Conservation (phyloP, 2,113 vertebrate species). For the Charina bottae region DNA sequence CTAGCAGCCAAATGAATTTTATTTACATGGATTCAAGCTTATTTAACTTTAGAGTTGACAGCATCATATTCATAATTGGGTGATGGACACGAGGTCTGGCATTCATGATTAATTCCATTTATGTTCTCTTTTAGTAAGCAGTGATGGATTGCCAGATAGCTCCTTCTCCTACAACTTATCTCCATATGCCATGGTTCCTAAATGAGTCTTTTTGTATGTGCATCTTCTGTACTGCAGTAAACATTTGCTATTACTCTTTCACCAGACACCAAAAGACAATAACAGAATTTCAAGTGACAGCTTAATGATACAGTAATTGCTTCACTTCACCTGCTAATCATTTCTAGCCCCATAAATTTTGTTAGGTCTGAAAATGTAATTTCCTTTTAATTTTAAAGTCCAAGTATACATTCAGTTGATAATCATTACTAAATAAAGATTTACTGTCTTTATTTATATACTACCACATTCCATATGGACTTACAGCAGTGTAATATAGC, state of each 20-base stretch:
- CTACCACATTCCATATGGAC: neutral
- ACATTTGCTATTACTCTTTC: constrained; percentile 38
- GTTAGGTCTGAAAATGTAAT: constrained; percentile 14
- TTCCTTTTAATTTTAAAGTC: constrained; percentile 43
- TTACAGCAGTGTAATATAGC: neutral
- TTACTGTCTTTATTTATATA: neutral
- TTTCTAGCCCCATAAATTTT: constrained; percentile 36
- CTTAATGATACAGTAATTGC: constrained; percentile 51
- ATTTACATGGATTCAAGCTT: neutral
- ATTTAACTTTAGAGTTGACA: neutral
- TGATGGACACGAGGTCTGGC: neutral
- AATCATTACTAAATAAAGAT: constrained; percentile 38
- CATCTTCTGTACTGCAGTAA: constrained; percentile 18
- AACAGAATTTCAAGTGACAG: constrained; percentile 48
- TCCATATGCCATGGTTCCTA: constrained; percentile 14
- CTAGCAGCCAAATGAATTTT: neutral
- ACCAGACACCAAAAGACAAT: constrained; percentile 49
- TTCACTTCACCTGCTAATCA: constrained; percentile 47
- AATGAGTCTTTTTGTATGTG: constrained; percentile 25
- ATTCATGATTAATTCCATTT: constrained; percentile 29
- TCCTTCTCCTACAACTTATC: neutral
- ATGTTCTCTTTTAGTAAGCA: constrained; percentile 2
- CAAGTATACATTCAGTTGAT: constrained; percentile 21
- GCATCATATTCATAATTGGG: neutral
- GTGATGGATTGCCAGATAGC: neutral